These are phyloP conservation scores for Agrenia bidenticulata DNA, from an alignment of 2,888 invertebrate genomes.

Conservation along the genomic window DNA sequence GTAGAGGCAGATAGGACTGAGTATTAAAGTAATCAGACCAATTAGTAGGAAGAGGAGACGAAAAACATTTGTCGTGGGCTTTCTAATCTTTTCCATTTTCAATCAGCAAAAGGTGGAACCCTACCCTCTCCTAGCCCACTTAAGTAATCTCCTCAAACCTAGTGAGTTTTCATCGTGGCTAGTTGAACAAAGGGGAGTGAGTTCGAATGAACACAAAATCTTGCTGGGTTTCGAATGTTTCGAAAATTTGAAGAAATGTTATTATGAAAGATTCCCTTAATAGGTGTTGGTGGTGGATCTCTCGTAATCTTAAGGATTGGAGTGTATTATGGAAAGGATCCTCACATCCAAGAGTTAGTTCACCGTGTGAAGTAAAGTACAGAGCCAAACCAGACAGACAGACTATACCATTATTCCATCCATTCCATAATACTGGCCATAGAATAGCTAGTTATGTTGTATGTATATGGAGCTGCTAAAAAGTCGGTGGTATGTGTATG, in stretches of 20 bases:
- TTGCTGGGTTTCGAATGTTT: too few species aligned
- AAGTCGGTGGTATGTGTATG: conserved; percentile 3
- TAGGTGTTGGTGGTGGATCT: background rate
- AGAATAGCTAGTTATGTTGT: background rate
- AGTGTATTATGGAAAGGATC: conserved; percentile 5
- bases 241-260: too few species aligned
- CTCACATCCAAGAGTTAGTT: conserved; percentile 14
- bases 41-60: conserved; percentile 13
- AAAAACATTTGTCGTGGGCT: conserved; percentile 22
- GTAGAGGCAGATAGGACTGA: conserved; percentile 15
- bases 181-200: too few species aligned
- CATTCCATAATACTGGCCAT: background rate
- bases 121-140: background rate
- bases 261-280: too few species aligned
- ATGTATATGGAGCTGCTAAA: too few species aligned
- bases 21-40: conserved; percentile 12
- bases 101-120: conserved; percentile 4
- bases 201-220: too few species aligned
- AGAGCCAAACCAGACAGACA: conserved; percentile 17
- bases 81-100: conserved; percentile 25
- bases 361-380: conserved; percentile 14
- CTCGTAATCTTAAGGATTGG: background rate
- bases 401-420: conserved; percentile 11
- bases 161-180: background rate
- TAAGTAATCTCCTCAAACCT: background rate